Base-by-base conservation (phyloP, 1,140 invertebrate species). In the Venustaconcha ellipsiformis region DNA sequence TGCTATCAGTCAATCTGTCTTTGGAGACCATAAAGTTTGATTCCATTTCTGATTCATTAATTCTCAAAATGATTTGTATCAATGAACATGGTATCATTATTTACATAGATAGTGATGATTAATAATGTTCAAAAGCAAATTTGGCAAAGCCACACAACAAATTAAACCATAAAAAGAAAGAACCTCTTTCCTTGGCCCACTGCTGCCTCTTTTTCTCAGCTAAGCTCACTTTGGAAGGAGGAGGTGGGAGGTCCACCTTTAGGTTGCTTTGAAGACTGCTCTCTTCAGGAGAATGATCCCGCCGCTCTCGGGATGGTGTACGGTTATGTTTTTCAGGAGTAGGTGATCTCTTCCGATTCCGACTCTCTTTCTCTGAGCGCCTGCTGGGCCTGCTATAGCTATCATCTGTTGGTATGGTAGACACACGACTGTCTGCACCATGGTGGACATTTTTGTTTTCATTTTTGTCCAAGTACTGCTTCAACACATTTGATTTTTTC, bases 181-280 rank as follows among this genome's bases (percentile, higher is more conserved):
- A 78, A 89, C 88, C 87, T 84, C 82, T 87, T 72, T 89, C 88
- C 78, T 67, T 82, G 62, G 85, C 84, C 88, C 88, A 89, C 74
- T 89, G 86, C 14, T 85, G 79, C 59, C 82, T 78, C 70, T 89
- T 89, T 67, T 84, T 86, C 77, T 89, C 88, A 14, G 83, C 84
- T 48, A 88, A 69, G 14, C 83, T 83, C 64, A 86, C 67, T 15
- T 70, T 74, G 64, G 48, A 60, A 8, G 66, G 23, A 55, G 70
- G n/a, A 23, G 60, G 57, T 26, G 72, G 65, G 17, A 26, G 55
- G 12, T 55, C 59, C n/a, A 56, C 18, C 8, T 11, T 48, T 6
- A 11, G 11, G 37, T 48, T 11, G 11, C 11, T 48, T 48, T 48
- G 37, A 11, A 11, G 37, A 11, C 37, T 48, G 37, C 37, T 48